Conservation (phyloP, 1,140 invertebrate genomes). For the Drosophila novamexicana region DNA sequence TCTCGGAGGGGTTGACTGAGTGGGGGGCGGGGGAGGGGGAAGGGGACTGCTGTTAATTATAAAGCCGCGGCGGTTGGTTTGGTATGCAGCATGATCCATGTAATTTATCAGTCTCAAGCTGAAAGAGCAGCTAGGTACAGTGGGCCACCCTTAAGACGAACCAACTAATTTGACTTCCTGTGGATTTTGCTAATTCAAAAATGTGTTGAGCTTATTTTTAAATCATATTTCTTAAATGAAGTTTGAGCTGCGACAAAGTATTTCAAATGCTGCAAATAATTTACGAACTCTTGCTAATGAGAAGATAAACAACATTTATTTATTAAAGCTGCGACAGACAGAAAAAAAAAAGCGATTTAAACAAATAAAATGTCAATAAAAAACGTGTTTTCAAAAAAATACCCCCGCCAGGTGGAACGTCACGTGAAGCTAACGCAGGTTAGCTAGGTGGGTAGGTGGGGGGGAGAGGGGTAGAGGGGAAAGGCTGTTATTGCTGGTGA, state of each 20-base stretch:
- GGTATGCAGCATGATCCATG: conserved; percentile 44
- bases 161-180: not conserved
- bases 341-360: not conserved
- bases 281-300: conserved; percentile 62
- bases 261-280: conserved; percentile 44
- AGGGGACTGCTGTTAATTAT: conserved; percentile 44
- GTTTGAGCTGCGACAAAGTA: not conserved
- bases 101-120: conserved; percentile 42
- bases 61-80: conserved; percentile 32
- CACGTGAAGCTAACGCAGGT: conserved; percentile 23
- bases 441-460: not conserved
- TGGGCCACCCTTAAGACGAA: not conserved
- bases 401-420: conserved; percentile 15
- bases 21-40: not conserved
- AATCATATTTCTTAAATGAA: too few relatives aligned
- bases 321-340: conserved; percentile 33
- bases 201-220: conserved; percentile 13
- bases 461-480: not conserved
- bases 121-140: conserved; percentile 16
- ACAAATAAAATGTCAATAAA: conserved; percentile 23
- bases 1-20: not conserved
- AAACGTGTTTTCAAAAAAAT: conserved; percentile 36
- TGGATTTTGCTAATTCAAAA: conserved; percentile 23
- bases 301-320: conserved; percentile 43
- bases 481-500: conserved; percentile 17